These are phyloP conservation scores for Altica lythri DNA, from an alignment of 2,888 invertebrate genomes.

Conservation along the genomic window DNA sequence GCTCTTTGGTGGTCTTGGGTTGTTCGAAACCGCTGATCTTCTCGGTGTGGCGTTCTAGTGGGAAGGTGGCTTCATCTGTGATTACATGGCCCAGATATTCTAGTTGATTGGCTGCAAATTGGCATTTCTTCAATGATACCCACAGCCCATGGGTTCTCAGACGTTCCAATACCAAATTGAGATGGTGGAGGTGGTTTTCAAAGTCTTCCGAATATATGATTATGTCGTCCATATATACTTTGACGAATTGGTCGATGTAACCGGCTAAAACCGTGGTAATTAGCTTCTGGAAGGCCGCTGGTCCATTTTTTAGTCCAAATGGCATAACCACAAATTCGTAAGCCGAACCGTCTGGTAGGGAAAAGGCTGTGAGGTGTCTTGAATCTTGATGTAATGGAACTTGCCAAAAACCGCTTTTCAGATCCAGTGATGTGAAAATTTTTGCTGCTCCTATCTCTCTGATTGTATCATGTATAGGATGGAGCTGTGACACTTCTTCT, in stretches of 20 bases:
- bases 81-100: constrained; percentile 30
- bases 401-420: no score
- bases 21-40: no score
- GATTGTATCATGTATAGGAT: constrained; percentile 12
- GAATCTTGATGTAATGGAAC: background rate
- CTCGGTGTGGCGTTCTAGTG: no score
- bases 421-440: constrained; percentile 10
- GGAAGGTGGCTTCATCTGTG: no score
- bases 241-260: constrained; percentile 17
- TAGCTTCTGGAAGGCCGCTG: no score
- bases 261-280: constrained; percentile 4
- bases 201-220: constrained; percentile 30
- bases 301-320: no score
- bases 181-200: constrained; percentile 28
- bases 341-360: background rate
- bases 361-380: background rate
- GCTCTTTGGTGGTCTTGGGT: constrained; percentile 25
- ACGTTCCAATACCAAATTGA: no score
- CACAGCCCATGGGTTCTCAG: no score
- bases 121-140: constrained; percentile 32
- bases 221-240: constrained; percentile 46
- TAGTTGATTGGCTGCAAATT: constrained; percentile 22
- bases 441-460: constrained; percentile 15
- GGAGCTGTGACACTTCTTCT: constrained; percentile 6
- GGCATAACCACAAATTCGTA: no score